Percentiles rank a stretch among this genome's conserved stretches.
phyloP scores from a whole-genome alignment of 2,888 invertebrate species.

The Calephelis perditalis region DNA sequence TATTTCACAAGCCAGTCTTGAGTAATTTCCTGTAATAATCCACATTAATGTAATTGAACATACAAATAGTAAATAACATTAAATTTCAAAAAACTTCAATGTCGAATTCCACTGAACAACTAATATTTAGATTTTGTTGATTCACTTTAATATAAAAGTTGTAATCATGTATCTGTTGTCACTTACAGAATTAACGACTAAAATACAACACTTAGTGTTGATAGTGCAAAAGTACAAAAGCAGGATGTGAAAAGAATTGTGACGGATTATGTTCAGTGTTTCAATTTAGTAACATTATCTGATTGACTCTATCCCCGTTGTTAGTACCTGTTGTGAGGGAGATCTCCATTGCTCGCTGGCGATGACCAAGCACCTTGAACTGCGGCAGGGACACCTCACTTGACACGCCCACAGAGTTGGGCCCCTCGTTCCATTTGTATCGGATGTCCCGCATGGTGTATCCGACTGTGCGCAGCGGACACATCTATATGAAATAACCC shows the following conservation, averaged over 20 bases:
- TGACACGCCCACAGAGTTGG: slow-evolving; percentile 96
- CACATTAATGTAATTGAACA: not conserved
- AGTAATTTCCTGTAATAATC: slow-evolving; percentile 90
- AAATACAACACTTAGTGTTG: slow-evolving; percentile 67
- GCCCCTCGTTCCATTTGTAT: slow-evolving; percentile 97
- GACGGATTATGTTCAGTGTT: slow-evolving; percentile 71
- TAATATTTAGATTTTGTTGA: not conserved
- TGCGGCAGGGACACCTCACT: slow-evolving; percentile 97
- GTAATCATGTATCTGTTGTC: slow-evolving; percentile 4
- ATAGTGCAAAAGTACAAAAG: slow-evolving; percentile 73
- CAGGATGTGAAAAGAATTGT: slow-evolving; percentile 74
- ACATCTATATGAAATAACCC: slow-evolving; percentile 71
- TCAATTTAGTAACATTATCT: slow-evolving; percentile 47
- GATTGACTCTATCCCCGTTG: slow-evolving; percentile 42
- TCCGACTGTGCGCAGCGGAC: slow-evolving; percentile 88
- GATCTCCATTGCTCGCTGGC: slow-evolving; percentile 97
- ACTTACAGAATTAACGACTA: slow-evolving; percentile 24
- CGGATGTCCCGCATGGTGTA: slow-evolving; percentile 99
- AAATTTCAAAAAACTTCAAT: too few species aligned
- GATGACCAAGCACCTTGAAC: slow-evolving; percentile 98
- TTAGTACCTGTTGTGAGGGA: slow-evolving; percentile 95
- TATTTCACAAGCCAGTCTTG: slow-evolving; percentile 95
- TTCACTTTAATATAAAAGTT: too few species aligned
- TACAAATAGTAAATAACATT: not conserved
- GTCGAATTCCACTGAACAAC: not conserved